Evolutionary conservation across 2,113 vertebrate genomes (phyloP), one percentile per base, ranked within the genome.

Genomic region (Hydrolagus affinis): DNA sequence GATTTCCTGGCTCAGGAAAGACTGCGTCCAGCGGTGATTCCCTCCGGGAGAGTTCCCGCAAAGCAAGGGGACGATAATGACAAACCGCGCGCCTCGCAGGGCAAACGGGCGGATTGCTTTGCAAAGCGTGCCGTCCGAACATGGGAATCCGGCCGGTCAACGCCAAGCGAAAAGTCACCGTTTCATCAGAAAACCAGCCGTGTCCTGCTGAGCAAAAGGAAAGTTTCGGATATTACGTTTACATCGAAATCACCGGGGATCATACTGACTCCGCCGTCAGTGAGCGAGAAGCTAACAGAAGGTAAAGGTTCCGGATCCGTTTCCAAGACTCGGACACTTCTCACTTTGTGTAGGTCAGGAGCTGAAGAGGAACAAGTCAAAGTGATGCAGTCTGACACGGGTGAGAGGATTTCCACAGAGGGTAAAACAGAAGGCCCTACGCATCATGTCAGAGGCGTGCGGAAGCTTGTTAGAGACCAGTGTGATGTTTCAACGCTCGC

Each of bases 401-500:
- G 85, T 21, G 88, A 91, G 10, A 73, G 4, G 14, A 88, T 86
- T 76, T 88, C 60, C 0, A 17, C 30, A 23, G 87, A 88, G 32
- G 88, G 76, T 66, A 90, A 89, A 87, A 21, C 70, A 30, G 94
- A 93, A 86, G 86, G 72, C 17, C 91, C 90, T 8, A 89, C 94
- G 57, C 95, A 95, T 62, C 94, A 93, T 89, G 95, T 95, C 28
- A 93, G 96, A 87, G 96, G 96, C 32, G 94, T 97, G 30, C 95
- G 95, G 86, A 95, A 95, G 87, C 92, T 98, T 77, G 92, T 96
- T 60, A 97, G 96, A 91, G 96, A 95, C 89, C 94, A 93, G 0
- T 96, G 96, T 83, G 95, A 91, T 85, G 94, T 83, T 97, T 98
- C 9, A 92, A 93, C 8, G 88, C 89, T 0, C 88, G 85, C 73